phyloP scores from a whole-genome alignment of 2,888 invertebrate genomes.

The Adelphocoris suturalis region DNA sequence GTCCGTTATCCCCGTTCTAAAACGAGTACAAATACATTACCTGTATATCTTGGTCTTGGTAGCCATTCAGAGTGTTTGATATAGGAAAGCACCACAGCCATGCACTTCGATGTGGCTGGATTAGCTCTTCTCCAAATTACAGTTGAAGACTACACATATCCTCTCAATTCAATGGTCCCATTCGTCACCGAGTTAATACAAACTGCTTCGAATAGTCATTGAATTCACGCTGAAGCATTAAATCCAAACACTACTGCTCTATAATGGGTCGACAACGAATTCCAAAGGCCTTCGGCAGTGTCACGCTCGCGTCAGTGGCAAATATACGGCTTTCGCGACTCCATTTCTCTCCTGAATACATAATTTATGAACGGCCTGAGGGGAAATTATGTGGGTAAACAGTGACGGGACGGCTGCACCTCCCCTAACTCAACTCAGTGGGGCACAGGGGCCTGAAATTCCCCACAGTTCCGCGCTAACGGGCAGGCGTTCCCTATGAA shows the following conservation, averaged over 20 bases:
- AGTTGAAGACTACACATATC: background rate
- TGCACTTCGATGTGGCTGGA: background rate
- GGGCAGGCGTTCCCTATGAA: slow-evolving; percentile 37
- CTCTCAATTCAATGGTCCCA: background rate
- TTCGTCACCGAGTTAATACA: background rate
- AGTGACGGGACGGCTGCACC: slow-evolving; percentile 17
- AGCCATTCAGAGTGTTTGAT: no score
- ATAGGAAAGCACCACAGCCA: no score
- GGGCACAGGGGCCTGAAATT: background rate
- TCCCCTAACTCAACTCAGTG: background rate
- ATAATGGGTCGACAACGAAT: background rate
- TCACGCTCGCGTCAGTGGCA: background rate
- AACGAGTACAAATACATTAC: no score
- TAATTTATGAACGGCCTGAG: slow-evolving; percentile 52
- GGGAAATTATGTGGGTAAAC: slow-evolving; percentile 58
- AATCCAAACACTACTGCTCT: background rate
- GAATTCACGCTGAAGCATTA: background rate
- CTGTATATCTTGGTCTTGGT: no score
- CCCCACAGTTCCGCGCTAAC: slow-evolving; percentile 35
- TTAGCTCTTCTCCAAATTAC: background rate
- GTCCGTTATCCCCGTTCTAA: no score
- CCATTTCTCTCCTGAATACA: slow-evolving; percentile 38
- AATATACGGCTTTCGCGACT: slow-evolving; percentile 44
- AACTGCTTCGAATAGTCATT: background rate
- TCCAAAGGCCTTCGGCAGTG: background rate